Evolutionary conservation across 2,113 vertebrate species (phyloP).

Genomic region (Semnornis frantzii): DNA sequence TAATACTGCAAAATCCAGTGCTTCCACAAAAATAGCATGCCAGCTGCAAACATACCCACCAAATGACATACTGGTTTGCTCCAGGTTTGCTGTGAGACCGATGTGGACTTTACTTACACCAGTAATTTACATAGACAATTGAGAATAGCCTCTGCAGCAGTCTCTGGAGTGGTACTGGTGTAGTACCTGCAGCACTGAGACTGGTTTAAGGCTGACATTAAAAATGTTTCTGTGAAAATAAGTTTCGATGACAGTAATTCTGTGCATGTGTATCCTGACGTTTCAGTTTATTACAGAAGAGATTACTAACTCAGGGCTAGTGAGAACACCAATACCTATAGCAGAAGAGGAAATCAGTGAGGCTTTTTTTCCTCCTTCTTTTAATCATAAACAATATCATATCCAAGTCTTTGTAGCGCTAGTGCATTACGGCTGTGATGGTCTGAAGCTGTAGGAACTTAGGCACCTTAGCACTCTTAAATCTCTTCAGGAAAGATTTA

Average conservation of each 20-base stretch:
- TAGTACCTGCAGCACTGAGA: neutral
- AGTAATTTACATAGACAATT: neutral
- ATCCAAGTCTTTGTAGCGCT: neutral
- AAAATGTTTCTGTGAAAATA: neutral
- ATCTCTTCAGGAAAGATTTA: neutral
- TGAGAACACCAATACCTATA: neutral
- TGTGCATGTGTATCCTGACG: neutral
- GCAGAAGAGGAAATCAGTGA: neutral
- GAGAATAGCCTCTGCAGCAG: neutral
- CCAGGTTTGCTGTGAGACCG: neutral
- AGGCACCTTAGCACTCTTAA: neutral
- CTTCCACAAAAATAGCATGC: neutral
- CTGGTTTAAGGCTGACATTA: neutral
- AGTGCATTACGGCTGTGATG: neutral
- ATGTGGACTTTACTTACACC: neutral
- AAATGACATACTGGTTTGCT: rapidly evolving
- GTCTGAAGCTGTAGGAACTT: neutral
- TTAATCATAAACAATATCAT: neutral
- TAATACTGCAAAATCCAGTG: neutral
- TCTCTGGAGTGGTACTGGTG: neutral
- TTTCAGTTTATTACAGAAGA: neutral
- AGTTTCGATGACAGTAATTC: neutral
- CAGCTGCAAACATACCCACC: neutral
- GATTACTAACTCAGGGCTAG: neutral
- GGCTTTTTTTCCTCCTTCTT: neutral